phyloP scores from a whole-genome alignment of 2,888 invertebrate species.

The Mythimna vitellina region DNA sequence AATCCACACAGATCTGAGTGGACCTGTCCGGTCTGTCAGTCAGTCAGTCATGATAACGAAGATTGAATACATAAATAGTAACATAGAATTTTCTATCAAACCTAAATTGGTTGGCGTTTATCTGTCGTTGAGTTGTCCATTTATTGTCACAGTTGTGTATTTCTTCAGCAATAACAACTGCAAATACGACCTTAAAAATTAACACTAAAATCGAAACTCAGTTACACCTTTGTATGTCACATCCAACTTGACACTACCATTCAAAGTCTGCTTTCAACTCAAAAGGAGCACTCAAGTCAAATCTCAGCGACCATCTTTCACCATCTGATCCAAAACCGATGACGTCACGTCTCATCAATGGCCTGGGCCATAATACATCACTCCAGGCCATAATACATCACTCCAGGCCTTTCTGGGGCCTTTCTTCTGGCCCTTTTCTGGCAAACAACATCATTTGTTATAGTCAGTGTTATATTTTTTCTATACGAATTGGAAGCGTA shows the following conservation, averaged over 20 bases:
- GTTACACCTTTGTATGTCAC: background rate
- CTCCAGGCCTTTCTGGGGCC: conserved; percentile 70
- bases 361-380: conserved; percentile 77
- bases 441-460: conserved; percentile 91
- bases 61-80: no score
- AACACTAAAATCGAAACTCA: no score
- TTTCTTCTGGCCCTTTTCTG: conserved; percentile 77
- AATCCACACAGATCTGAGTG: no score
- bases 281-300: conserved; percentile 62
- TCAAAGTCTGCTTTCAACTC: conserved; percentile 30
- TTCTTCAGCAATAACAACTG: no score
- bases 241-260: conserved; percentile 6
- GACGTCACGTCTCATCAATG: conserved; percentile 82
- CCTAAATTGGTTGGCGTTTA: no score
- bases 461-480: conserved; percentile 86
- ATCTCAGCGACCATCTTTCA: conserved; percentile 64
- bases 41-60: no score
- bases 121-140: no score
- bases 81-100: no score
- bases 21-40: no score
- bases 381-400: conserved; percentile 78
- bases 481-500: conserved; percentile 83
- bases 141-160: no score
- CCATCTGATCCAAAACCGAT: conserved; percentile 69
- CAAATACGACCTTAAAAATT: no score